Base-by-base conservation (phyloP, 2,888 invertebrate species). In the Pantelozetes paolii region DNA sequence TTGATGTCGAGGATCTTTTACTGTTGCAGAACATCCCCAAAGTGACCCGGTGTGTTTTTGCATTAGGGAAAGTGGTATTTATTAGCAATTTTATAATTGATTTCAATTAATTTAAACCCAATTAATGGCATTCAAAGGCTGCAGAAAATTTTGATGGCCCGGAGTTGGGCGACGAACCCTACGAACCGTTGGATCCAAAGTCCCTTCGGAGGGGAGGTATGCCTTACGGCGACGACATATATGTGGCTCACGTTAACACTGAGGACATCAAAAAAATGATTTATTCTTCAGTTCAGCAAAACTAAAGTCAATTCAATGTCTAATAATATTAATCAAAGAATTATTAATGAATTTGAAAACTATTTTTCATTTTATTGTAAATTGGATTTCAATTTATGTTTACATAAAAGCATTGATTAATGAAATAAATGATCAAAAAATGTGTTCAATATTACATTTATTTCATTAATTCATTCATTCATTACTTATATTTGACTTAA, bases 151-250 rank as follows among this genome's bases (percentile, higher is more conserved):
- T 77, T 75, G 77, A 76, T 0, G 79, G 79, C n/a, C 78, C 79
- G 15, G 75, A 77, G 45, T 62, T 79, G 26, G 79, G 79, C 0
- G 76, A 76, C 15, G 79, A 79, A 69, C 79, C 79, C 1, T 78
- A 78, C 32, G 79, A 79, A 74, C 78, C 79, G 11, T 76, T 78
- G 20, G 78, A 78, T 77, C 9, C 77, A 77, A 13, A 74, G 40
- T 64, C 64, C 8, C 30, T 64, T 15, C 11, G 79, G 28, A 72
- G 79, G 30, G 77, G 77, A 0, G 79, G 79, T 5, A 75, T 79
- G 70, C 79, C 79, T 11, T 75, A 78, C 18, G 79, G 79, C 0
- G 79, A 79, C 54, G 79, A 79, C 74, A 78, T 79, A 69, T 77
- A 78, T 54, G 77, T 79, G 13, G 78, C 79, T 23, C 79, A 79